Conservation (phyloP, 2,113 vertebrate species). For the Tricholaema leucomelas region DNA sequence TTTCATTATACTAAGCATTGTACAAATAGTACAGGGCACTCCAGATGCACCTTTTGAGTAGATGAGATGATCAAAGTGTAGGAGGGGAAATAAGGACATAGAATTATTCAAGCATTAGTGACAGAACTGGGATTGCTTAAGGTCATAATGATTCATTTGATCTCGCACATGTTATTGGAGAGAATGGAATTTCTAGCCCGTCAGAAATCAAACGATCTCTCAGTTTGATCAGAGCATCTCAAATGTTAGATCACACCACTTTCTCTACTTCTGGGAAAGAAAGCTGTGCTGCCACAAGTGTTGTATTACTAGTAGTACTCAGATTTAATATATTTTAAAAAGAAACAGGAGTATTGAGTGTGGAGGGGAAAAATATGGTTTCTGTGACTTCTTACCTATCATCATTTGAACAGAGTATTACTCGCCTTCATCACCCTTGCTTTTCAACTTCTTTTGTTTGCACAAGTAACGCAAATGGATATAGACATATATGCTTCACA, state of each 20-base stretch:
- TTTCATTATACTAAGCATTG: not conserved
- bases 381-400: not conserved
- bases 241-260: not conserved
- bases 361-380: not conserved
- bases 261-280: not conserved
- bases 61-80: not conserved
- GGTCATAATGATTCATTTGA: conserved; percentile 5
- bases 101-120: conserved; percentile 17
- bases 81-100: not conserved
- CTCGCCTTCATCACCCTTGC: not conserved
- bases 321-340: not conserved
- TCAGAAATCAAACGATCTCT: conserved; percentile 39
- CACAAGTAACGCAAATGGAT: not conserved
- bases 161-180: conserved; percentile 15
- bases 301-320: not conserved
- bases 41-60: not conserved
- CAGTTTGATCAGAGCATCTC: conserved; percentile 8
- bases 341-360: not conserved
- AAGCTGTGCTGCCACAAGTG: not conserved
- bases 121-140: conserved; percentile 12
- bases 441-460: not conserved
- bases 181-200: conserved; percentile 46
- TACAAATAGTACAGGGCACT: not conserved
- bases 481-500: not conserved
- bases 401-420: not conserved